Evolutionary conservation across 2,113 vertebrate species (phyloP).

Genomic region (Anoura caudifer): DNA sequence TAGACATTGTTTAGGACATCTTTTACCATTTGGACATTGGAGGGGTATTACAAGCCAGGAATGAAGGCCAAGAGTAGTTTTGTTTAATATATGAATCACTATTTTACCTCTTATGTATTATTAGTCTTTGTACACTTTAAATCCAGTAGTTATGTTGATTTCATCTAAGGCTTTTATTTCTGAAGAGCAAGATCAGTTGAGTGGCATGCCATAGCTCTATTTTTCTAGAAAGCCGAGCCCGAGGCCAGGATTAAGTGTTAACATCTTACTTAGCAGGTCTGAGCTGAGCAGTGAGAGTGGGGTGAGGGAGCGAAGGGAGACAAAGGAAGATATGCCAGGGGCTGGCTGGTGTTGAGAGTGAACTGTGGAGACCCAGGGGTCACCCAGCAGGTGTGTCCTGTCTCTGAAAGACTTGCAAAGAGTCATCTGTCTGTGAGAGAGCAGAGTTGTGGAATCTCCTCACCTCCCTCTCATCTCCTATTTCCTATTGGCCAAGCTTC

Average conservation of each 20-base stretch:
- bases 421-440: background rate
- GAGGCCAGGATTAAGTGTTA: background rate
- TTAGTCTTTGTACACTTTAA: background rate
- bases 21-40: background rate
- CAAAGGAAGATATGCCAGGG: background rate
- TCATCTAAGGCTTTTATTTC: background rate
- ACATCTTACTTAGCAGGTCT: background rate
- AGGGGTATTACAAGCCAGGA: background rate
- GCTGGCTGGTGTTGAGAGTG: background rate
- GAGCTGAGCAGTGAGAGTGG: background rate
- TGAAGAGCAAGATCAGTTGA: background rate
- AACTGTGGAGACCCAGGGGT: background rate
- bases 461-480: background rate
- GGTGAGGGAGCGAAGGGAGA: background rate
- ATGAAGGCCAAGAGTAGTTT: background rate
- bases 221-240: constrained; percentile 17
- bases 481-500: background rate
- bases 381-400: background rate
- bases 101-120: background rate
- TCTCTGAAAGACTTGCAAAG: background rate
- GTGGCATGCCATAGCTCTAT: too few relatives aligned
- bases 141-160: background rate
- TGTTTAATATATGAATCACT: background rate
- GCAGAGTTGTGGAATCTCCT: background rate
- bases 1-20: background rate